Evolutionary conservation across 2,113 vertebrate species (phyloP).

Genomic region (Hystrix brachyura): DNA sequence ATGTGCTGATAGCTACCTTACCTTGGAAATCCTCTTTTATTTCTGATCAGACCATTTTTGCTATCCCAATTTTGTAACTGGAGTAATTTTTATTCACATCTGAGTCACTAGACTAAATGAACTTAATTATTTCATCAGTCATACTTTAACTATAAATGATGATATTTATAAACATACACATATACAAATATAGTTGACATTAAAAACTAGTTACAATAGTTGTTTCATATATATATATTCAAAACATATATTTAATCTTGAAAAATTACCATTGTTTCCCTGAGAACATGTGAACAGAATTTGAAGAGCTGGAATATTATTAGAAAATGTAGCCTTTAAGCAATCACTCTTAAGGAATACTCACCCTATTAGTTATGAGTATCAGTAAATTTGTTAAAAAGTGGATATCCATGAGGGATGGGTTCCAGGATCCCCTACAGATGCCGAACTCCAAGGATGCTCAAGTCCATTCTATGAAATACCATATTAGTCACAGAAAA

Average conservation of each 20-base stretch:
- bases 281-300: background rate
- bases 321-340: background rate
- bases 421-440: background rate
- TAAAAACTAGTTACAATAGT: background rate
- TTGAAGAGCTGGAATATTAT: background rate
- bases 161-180: background rate
- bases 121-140: slow-evolving; percentile 34
- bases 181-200: background rate
- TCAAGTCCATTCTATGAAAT: background rate
- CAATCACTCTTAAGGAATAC: background rate
- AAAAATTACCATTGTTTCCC: background rate
- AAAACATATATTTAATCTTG: slow-evolving; percentile 4
- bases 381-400: background rate
- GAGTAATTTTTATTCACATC: background rate
- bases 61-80: background rate
- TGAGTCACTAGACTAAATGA: background rate
- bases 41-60: background rate
- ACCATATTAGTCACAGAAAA: background rate
- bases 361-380: background rate
- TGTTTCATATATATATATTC: background rate
- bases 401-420: background rate
- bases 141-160: background rate
- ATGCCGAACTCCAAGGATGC: background rate
- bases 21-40: background rate
- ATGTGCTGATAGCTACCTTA: background rate